Evolutionary conservation across 2,113 vertebrate species (phyloP).

Genomic region (Spea bombifrons): DNA sequence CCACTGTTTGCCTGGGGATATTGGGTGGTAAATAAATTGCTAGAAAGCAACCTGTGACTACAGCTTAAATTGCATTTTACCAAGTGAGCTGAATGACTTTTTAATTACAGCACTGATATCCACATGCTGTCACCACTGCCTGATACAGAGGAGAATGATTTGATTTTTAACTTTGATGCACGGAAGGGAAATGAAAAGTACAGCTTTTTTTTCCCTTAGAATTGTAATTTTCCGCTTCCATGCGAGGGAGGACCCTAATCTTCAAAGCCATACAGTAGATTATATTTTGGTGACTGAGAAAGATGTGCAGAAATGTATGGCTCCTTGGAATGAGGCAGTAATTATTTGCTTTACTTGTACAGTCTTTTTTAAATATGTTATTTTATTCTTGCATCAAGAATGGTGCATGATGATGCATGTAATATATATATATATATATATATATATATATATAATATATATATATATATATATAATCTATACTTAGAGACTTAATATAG

Average conservation of each 20-base stretch:
- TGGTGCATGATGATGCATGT: too few relatives aligned
- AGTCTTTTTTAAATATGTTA: not conserved
- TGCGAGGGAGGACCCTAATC: constrained; percentile 53
- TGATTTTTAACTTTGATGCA: constrained; percentile 69
- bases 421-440: too few relatives aligned
- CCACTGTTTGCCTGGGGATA: constrained; percentile 67
- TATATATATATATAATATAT: too few relatives aligned
- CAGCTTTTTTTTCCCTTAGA: constrained; percentile 55
- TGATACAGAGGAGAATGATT: constrained; percentile 72
- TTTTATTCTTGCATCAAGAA: too few relatives aligned
- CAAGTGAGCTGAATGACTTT: constrained; percentile 72
- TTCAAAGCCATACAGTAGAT: constrained; percentile 50
- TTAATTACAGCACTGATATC: constrained; percentile 74
- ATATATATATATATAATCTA: too few relatives aligned
- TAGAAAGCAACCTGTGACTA: constrained; percentile 69
- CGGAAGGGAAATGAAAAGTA: constrained; percentile 57
- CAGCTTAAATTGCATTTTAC: constrained; percentile 75
- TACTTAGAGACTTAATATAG: too few relatives aligned
- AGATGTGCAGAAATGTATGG: constrained; percentile 38
- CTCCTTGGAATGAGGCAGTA: not conserved
- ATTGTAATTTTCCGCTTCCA: constrained; percentile 54
- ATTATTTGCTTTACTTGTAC: constrained; percentile 9
- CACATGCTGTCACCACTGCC: constrained; percentile 65
- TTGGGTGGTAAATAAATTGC: constrained; percentile 75
- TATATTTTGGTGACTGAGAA: constrained; percentile 29